Base-by-base conservation (phyloP, 1,140 invertebrate genomes). In the Wasmannia auropunctata region DNA sequence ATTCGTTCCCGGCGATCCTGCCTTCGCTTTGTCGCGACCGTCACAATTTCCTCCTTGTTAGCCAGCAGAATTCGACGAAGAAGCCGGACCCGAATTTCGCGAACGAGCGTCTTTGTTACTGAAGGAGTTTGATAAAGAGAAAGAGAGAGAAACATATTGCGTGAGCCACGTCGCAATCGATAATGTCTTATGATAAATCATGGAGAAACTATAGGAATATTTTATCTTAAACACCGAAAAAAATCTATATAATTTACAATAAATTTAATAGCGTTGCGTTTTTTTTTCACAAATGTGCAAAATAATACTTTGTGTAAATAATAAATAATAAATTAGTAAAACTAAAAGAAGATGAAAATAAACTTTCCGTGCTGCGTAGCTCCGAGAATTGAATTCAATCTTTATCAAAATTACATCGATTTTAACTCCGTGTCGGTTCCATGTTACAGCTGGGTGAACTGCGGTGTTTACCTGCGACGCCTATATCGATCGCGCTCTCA, bases 11-110 rank as follows among this genome's bases (percentile, higher is more conserved):
- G 37, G 37, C 51, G 54, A 83, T 83, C 8, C 51, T 62, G n/a
- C 67, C n/a, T 34, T 14, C 8, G 54, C 79, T 83, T 83, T 83
- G 79, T 83, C 51, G 49, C 63, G 51, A 43, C 22, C 34, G 19
- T 58, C 49, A 67, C 67, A 72, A 72, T 83, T 83, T 83, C 49
- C 69, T 25, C 19, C 67, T 72, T 83, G 79, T 72, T 83, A 83
- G 14, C 19, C 65, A 51, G n/a, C 28, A 40, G 11, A 56, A 54
- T 56, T 72, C 67, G 6, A 81, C 49, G 37, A 83, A 72, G 25
- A 43, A 83, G 19, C 28, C 54, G 7, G 19, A 72, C 37, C 11
- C 19, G 19, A 72, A 54, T 58, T 83, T 83, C 8, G n/a, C 46
- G 19, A 40, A 80, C n/a, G 7, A 69, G 16, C 31, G 19, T 34